These are phyloP conservation scores for Galemys pyrenaicus DNA, from an alignment of 2,113 vertebrate genomes.

Conservation along the genomic window DNA sequence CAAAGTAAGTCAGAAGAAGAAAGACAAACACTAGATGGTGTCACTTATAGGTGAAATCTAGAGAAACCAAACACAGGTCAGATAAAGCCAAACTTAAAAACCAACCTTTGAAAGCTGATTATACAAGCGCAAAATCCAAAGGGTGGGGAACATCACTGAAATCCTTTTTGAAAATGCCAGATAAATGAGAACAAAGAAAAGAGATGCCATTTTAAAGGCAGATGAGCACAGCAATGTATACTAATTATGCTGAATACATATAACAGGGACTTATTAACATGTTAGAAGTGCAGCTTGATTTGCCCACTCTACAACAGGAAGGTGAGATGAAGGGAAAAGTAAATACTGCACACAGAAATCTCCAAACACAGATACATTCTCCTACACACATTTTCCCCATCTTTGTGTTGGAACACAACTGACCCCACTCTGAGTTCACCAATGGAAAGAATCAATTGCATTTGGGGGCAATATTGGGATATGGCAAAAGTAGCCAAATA, in stretches of 20 bases:
- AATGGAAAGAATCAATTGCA: not conserved
- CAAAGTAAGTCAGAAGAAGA: too few species aligned
- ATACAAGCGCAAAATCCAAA: too few species aligned
- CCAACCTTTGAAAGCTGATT: too few species aligned
- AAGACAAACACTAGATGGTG: too few species aligned
- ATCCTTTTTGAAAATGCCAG: slow-evolving; percentile 11
- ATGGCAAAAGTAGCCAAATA: not conserved
- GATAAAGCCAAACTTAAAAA: too few species aligned
- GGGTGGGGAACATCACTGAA: not conserved
- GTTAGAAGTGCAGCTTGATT: not conserved
- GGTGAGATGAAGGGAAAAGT: not conserved
- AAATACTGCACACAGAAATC: not conserved
- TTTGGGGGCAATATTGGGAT: not conserved
- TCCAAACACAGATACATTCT: not conserved
- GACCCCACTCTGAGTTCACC: not conserved
- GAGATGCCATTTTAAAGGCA: not conserved
- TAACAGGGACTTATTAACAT: not conserved
- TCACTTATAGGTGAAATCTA: too few species aligned
- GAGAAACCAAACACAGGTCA: too few species aligned
- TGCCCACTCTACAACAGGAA: not conserved
- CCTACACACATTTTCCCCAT: not conserved
- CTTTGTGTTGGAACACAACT: not conserved
- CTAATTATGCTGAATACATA: not conserved
- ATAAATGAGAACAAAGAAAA: slow-evolving; percentile 19
- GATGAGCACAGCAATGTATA: not conserved